Conservation (phyloP, 2,113 vertebrate genomes). For the Siniperca chuatsi region DNA sequence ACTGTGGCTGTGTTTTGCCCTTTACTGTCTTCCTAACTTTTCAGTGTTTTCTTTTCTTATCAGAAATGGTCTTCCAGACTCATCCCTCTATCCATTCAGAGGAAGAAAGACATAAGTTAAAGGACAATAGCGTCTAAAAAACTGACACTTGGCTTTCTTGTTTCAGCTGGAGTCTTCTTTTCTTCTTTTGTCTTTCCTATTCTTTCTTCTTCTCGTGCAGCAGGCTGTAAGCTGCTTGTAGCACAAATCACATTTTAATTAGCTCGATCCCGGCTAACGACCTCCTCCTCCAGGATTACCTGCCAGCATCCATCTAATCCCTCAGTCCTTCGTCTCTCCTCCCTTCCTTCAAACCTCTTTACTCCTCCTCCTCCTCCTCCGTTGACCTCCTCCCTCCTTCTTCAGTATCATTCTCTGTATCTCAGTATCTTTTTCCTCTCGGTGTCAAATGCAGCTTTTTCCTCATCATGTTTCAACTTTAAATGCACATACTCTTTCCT, state of each 20-base stretch:
- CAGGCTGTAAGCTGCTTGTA: conserved; percentile 68
- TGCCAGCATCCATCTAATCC: conserved; percentile 72
- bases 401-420: background rate
- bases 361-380: background rate
- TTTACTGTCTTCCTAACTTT: too few relatives aligned
- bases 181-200: background rate
- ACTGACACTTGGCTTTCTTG: background rate
- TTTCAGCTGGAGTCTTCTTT: background rate
- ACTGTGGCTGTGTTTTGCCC: too few relatives aligned
- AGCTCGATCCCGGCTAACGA: conserved; percentile 71
- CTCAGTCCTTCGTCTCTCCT: conserved; percentile 31
- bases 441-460: background rate
- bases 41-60: too few relatives aligned
- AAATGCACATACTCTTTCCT: background rate
- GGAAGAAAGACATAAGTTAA: background rate
- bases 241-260: conserved; percentile 79
- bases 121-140: background rate
- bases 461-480: background rate
- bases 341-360: conserved; percentile 18
- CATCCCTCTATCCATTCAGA: background rate
- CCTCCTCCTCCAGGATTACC: conserved; percentile 73
- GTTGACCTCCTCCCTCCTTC: background rate
- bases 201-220: conserved; percentile 32
- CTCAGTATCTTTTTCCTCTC: background rate
- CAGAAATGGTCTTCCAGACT: background rate